phyloP scores from a whole-genome alignment of 2,797 vertebrate species.

The Dromococcyx pavoninus region DNA sequence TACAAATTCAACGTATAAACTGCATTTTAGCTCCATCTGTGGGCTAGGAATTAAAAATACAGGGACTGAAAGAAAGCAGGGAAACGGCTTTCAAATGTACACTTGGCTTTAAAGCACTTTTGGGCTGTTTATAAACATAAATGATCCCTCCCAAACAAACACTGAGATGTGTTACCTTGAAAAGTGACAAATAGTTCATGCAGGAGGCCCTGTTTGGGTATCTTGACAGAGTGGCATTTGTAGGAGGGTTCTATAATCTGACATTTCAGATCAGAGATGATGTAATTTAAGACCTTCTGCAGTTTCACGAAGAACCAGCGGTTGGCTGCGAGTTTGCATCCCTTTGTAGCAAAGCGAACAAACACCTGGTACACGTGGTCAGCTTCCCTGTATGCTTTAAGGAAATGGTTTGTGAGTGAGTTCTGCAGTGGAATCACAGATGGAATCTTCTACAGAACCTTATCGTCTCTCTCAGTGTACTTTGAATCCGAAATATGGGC shows the following conservation, averaged over 20 bases:
- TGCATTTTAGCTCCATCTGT: conserved; percentile 74
- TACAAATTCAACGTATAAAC: not conserved
- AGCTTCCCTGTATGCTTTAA: conserved; percentile 74
- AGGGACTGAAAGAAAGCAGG: not conserved
- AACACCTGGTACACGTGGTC: conserved; percentile 69
- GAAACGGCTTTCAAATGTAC: not conserved
- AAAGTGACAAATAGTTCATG: conserved; percentile 73
- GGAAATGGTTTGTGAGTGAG: not conserved
- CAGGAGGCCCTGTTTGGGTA: conserved; percentile 37
- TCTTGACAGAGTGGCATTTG: conserved; percentile 70
- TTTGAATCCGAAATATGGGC: not conserved
- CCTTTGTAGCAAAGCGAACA: conserved; percentile 63
- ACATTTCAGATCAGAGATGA: conserved; percentile 69
- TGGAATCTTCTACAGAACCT: not conserved
- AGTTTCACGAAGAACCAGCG: conserved; percentile 53
- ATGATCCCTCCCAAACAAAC: not conserved
- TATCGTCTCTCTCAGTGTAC: not conserved
- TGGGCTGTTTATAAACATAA: not conserved
- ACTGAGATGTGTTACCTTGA: conserved; percentile 60
- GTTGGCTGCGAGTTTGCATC: conserved; percentile 54
- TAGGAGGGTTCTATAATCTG: conserved; percentile 47
- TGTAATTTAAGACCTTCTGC: conserved; percentile 42
- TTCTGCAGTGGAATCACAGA: not conserved
- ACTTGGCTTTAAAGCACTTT: not conserved
- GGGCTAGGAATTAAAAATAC: conserved; percentile 58